Evolutionary conservation across 2,113 vertebrate genomes (phyloP).

Genomic region (Caretta caretta): DNA sequence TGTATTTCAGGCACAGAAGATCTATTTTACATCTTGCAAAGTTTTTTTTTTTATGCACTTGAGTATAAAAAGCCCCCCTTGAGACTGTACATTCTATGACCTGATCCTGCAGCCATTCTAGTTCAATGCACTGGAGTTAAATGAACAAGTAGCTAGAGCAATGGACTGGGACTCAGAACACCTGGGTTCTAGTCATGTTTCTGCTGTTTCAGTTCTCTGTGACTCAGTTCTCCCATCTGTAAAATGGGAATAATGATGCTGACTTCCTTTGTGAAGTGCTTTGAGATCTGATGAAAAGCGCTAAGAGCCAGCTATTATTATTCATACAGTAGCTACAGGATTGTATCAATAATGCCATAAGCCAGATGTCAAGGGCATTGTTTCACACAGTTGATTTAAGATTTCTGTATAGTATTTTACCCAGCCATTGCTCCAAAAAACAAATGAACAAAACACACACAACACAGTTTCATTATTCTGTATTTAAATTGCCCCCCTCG

Average conservation of each 20-base stretch:
- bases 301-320: neutral
- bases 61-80: neutral
- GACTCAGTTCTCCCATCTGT: neutral
- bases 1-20: neutral
- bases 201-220: neutral
- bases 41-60: neutral
- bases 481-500: slow-evolving; percentile 43
- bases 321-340: neutral
- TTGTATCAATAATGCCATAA: neutral
- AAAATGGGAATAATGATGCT: neutral
- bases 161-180: neutral
- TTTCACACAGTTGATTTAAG: slow-evolving; percentile 61
- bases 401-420: slow-evolving; percentile 16
- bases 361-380: neutral
- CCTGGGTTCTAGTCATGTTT: neutral
- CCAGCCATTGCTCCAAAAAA: neutral
- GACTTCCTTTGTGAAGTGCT: neutral
- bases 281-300: neutral
- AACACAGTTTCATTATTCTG: slow-evolving; percentile 40
- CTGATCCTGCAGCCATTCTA: neutral
- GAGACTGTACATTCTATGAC: accelerated
- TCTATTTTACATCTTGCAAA: neutral
- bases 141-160: neutral
- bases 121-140: slow-evolving; percentile 53
- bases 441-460: too few species aligned